Conservation (phyloP, 2,113 vertebrate genomes). For the Mellivora capensis region DNA sequence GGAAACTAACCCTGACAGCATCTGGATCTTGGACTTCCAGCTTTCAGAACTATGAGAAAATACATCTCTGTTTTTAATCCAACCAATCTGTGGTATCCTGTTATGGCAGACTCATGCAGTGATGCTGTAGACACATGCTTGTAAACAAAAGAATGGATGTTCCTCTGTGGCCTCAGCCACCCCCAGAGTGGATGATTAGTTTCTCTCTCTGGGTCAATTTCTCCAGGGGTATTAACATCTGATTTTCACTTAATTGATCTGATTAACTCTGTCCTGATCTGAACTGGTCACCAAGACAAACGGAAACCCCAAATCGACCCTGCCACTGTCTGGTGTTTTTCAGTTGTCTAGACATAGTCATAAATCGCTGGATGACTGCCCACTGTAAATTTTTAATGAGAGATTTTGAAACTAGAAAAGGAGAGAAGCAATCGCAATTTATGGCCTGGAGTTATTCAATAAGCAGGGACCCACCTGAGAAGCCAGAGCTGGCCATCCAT, state of each 20-base stretch:
- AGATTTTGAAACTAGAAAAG: constrained; percentile 71
- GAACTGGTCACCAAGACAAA: constrained; percentile 48
- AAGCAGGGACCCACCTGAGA: constrained; percentile 33
- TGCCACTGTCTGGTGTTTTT: constrained; percentile 48
- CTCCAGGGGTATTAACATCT: background rate
- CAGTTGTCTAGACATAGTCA: constrained; percentile 73
- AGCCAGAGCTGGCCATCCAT: background rate
- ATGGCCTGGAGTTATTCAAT: constrained; percentile 26
- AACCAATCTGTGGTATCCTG: background rate
- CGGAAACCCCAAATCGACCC: background rate
- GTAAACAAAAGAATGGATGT: constrained; percentile 16
- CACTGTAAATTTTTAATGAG: constrained; percentile 71
- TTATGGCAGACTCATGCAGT: background rate
- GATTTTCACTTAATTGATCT: constrained; percentile 37
- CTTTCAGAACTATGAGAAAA: background rate
- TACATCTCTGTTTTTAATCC: background rate
- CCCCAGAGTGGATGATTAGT: background rate
- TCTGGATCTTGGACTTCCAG: background rate
- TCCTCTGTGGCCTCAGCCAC: background rate
- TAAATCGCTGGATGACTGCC: constrained; percentile 72
- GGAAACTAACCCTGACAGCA: background rate
- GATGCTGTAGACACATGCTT: background rate
- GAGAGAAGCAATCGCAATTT: constrained; percentile 59
- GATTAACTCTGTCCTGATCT: constrained; percentile 40
- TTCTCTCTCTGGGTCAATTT: background rate